Conservation (phyloP, 2,888 invertebrate species). For the Labia minor region DNA sequence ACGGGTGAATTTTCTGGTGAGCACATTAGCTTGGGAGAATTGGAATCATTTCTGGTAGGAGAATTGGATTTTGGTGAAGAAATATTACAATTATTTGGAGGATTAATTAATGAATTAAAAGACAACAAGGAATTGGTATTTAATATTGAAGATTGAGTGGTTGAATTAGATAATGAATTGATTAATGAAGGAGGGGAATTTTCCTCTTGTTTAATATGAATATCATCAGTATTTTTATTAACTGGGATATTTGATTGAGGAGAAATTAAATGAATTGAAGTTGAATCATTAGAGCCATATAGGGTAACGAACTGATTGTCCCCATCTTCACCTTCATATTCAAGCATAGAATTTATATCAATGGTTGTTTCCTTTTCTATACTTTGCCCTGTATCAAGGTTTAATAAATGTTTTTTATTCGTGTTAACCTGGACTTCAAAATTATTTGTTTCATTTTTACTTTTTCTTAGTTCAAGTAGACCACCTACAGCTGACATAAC, state of each 20-base stretch:
- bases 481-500: slow-evolving; percentile 27
- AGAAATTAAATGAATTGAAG: background rate
- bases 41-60: too few relatives aligned
- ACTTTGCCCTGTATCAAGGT: background rate
- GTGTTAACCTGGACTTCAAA: background rate
- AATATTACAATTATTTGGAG: too few relatives aligned
- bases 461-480: slow-evolving; percentile 25
- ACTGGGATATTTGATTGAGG: background rate
- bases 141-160: background rate
- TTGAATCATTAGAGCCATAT: background rate
- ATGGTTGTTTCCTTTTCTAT: background rate
- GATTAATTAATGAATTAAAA: background rate
- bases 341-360: background rate
- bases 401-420: background rate
- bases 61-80: too few relatives aligned
- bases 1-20: too few relatives aligned
- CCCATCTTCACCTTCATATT: background rate
- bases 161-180: background rate
- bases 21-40: too few relatives aligned
- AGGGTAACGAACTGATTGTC: background rate
- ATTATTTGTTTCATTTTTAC: slow-evolving; percentile 4
- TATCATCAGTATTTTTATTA: background rate
- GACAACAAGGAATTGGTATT: background rate
- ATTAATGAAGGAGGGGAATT: background rate
- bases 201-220: too few relatives aligned